Evolutionary conservation across 2,113 vertebrate species (phyloP), one percentile per base, ranked within the genome.

Genomic region (Ardeotis arabs): DNA sequence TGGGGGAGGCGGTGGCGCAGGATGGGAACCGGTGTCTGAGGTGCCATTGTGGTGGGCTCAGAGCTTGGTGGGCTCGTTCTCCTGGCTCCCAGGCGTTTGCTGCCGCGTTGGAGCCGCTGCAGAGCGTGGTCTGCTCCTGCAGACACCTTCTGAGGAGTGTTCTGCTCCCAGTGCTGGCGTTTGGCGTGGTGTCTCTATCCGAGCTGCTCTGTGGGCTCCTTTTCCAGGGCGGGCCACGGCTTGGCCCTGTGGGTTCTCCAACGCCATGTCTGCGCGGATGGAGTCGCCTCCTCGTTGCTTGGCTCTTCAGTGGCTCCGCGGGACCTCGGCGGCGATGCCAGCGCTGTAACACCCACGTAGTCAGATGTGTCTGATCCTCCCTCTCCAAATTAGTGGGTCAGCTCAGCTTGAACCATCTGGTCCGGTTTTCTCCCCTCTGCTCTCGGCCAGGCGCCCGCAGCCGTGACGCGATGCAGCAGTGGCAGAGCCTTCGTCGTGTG

Each of bases 381-480:
- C 82, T 88, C 78, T 74, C 76, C 27, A 56, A 66, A 24, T 87
- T 88, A 77, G 83, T 72, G 86, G 93, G 76, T 89, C 91, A 95
- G 95, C 93, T 91, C 89, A 92, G 91, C 95, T 92, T 95, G 95
- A 95, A 67, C 95, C 96, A 97, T 90, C 89, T 97, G 94, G 47
- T 92, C 86, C 47, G 3, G 31, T 84, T 50, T 84, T 63, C 67
- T 62, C 45, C 72, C 21, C 85, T 85, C 90, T n/a, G 78, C 75
- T 87, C 75, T 56, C 8, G 53, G 63, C 79, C 3, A 1, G 25
- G 56, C 66, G 60, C 44, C 12, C 4, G 19, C 49, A 37, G 79
- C 39, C 4, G 0, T 19, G 41, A n/a, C 39, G 22, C 1, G 3
- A 37, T 15, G 72, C 60, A 37, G 81, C 67, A 72, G 79, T 76